A percentile compares a stretch with the other conserved stretches of the same genome.
Evolutionary conservation across 1,140 invertebrate genomes (phyloP).

Genomic region (Pristionchus pacificus): DNA sequence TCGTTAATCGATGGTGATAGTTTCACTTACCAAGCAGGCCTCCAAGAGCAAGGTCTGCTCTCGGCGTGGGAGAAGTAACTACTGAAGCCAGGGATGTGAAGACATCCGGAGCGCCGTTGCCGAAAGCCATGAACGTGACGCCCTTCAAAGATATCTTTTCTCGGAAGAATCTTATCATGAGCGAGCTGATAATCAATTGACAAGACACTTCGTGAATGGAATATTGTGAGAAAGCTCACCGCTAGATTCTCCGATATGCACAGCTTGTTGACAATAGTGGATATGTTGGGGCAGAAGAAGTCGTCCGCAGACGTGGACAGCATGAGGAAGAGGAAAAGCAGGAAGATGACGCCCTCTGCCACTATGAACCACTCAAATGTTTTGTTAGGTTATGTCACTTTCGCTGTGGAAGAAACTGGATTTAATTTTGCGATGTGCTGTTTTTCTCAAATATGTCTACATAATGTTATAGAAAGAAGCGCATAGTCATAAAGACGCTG

Average conservation of each 20-base stretch:
- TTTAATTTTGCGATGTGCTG: too few relatives aligned
- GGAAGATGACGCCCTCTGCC: slow-evolving; percentile 60
- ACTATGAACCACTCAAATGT: background rate
- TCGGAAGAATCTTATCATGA: background rate
- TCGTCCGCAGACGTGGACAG: slow-evolving; percentile 67
- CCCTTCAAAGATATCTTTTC: slow-evolving; percentile 60
- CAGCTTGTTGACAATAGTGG: slow-evolving; percentile 67
- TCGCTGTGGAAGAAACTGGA: too few relatives aligned
- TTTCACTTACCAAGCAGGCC: slow-evolving; percentile 61
- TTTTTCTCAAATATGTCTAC: too few relatives aligned
- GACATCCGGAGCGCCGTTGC: slow-evolving; percentile 73
- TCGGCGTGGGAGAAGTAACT: slow-evolving; percentile 58
- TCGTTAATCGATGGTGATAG: background rate
- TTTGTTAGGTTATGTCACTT: too few relatives aligned
- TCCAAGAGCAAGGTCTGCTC: slow-evolving; percentile 65
- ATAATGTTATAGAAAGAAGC: too few relatives aligned
- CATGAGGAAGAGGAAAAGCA: slow-evolving; percentile 66
- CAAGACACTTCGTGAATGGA: background rate
- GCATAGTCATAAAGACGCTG: too few relatives aligned
- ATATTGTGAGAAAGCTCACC: slow-evolving; percentile 6
- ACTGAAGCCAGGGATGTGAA: slow-evolving; percentile 67
- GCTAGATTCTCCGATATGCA: slow-evolving; percentile 72
- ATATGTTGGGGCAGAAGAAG: slow-evolving; percentile 70
- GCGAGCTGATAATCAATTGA: background rate
- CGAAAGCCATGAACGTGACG: slow-evolving; percentile 73